Base-by-base conservation (phyloP, 2,113 vertebrate species). In the Ptychochromis oligacanthus region DNA sequence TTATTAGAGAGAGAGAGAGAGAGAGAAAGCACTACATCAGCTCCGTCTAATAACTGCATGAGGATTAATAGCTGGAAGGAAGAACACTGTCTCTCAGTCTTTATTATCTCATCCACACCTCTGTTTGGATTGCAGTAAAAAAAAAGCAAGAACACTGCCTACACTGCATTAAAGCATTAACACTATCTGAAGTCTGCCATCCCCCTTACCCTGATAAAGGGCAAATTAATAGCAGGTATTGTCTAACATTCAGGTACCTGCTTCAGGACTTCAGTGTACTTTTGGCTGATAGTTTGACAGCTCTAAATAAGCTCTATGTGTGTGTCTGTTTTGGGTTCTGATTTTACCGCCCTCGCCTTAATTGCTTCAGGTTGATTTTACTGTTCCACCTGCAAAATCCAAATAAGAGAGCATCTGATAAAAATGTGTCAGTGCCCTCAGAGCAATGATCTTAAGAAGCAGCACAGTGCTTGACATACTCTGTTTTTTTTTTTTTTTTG, bases 41-140 rank as follows among this genome's bases (percentile, higher is more conserved):
- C 75, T 80, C 34, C 31, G 40, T 36, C 52, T 81, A 38, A 84
- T 79, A 61, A 70, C 72, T 60, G 56, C 14, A 43, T 26, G 17
- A 14, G 46, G 81, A 81, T 74, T 83, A 82, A 75, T 72, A 75
- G 43, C 5, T 57, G 75, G 14, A 54, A 56, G 58, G 38, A 61
- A 40, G 59, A 9, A 5, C 40, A 36, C 4, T 65, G 0, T n/a
- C 67, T n/a, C 28, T 20, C 18, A n/a, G 14, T 56, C 20, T 34
- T 38, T 18, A 56, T 64, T 56, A 64, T 52, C 24, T 72, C 6
- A 31, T 72, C 28, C 0, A 4, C 0, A 4, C 22, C 6, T 72
- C 24, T 20, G 24, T 72, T 72, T 52, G 28, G 65, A 52, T 31
- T 2, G 0, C 43, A 52, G 0, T 31, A 31, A 4, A 17, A 72